Conservation (phyloP, 2,113 vertebrate species). For the Anarhynchus alexandrinus region DNA sequence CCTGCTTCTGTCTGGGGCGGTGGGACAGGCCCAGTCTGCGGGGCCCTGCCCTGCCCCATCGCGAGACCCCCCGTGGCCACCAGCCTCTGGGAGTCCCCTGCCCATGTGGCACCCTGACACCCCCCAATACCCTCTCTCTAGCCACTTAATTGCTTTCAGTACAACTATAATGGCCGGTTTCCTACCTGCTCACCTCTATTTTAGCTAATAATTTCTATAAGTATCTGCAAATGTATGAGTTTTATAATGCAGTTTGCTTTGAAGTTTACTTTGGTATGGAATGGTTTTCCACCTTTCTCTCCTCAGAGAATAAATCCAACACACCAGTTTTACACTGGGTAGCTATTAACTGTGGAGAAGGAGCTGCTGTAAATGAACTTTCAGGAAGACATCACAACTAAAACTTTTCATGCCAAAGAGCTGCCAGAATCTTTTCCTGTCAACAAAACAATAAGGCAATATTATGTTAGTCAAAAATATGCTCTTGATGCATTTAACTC, state of each 20-base stretch:
- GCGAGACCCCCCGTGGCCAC: fast-evolving
- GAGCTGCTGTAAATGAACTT: not conserved
- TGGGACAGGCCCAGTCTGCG: not conserved
- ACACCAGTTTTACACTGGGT: not conserved
- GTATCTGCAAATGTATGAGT: not conserved
- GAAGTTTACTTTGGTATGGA: not conserved
- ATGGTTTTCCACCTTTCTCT: not conserved
- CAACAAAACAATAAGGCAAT: constrained; percentile 8
- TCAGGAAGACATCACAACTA: not conserved
- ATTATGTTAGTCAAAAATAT: constrained; percentile 34
- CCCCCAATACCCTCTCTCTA: not conserved
- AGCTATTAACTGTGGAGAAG: not conserved
- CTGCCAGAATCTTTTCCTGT: constrained; percentile 11
- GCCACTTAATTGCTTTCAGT: fast-evolving
- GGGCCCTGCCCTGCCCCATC: not conserved
- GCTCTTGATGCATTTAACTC: constrained; percentile 5
- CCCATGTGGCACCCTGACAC: not conserved
- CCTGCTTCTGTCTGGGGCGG: not conserved
- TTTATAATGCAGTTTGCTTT: not conserved
- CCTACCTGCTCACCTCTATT: not conserved
- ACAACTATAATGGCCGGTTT: not conserved
- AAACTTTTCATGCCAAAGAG: constrained; percentile 1
- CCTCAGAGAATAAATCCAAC: not conserved
- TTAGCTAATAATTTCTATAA: not conserved
- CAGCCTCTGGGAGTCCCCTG: not conserved